phyloP scores from a whole-genome alignment of 2,888 invertebrate species.

The Belgica antarctica region DNA sequence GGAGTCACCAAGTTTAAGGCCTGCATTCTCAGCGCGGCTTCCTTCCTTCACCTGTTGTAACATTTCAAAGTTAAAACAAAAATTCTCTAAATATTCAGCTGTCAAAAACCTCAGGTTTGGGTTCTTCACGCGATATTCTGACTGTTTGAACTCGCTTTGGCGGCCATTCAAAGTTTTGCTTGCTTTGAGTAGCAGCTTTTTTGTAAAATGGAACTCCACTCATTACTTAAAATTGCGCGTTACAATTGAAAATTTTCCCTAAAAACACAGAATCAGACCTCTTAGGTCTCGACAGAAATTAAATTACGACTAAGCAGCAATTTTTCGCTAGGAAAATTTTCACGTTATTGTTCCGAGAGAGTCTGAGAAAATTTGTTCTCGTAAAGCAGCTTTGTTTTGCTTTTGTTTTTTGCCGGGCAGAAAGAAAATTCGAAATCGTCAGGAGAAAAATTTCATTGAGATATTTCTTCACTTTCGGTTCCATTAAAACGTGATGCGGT shows the following conservation, averaged over 20 bases:
- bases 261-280: background rate
- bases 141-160: conserved; percentile 28
- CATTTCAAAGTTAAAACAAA: no score
- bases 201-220: conserved; percentile 27
- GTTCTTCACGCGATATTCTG: conserved; percentile 28
- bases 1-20: conserved; percentile 54
- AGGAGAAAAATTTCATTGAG: background rate
- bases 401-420: background rate
- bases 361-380: conserved; percentile 12
- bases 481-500: background rate
- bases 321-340: conserved; percentile 4
- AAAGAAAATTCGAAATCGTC: background rate
- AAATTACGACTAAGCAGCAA: conserved; percentile 36
- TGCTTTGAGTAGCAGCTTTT: background rate
- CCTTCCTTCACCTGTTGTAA: conserved; percentile 54
- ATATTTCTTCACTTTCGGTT: no score
- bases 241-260: background rate
- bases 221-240: conserved; percentile 5
- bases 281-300: conserved; percentile 18
- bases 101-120: background rate
- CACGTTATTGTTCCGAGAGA: background rate
- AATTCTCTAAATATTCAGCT: background rate
- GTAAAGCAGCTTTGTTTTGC: no score
- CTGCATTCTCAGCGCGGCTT: conserved; percentile 54
- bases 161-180: conserved; percentile 34